Conservation (phyloP, 1,140 invertebrate species). For the Phymastichus coffea region DNA sequence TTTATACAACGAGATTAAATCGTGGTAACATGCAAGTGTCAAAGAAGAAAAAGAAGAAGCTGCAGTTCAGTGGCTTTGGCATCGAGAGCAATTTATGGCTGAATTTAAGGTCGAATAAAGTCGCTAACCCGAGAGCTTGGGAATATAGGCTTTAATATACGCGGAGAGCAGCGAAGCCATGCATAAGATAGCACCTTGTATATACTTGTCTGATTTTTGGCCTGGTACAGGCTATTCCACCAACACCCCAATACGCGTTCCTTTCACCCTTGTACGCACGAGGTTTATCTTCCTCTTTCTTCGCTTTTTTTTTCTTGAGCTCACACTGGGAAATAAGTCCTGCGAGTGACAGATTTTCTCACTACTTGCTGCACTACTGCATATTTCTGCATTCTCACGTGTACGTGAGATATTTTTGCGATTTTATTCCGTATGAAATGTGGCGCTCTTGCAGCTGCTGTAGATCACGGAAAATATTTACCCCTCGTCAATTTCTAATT, state of each 20-base stretch:
- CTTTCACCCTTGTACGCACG: not conserved
- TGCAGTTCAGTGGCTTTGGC: conserved; percentile 20
- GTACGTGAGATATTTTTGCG: not conserved
- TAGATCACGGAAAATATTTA: no score
- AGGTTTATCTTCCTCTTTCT: not conserved
- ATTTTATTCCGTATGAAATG: conserved; percentile 3
- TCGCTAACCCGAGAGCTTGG: conserved; percentile 15
- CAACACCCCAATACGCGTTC: not conserved
- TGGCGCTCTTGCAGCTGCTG: not conserved
- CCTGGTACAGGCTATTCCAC: not conserved
- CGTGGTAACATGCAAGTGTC: not conserved
- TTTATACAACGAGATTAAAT: conserved; percentile 13
- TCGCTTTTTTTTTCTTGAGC: no score
- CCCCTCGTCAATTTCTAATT: no score
- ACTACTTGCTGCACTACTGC: not conserved
- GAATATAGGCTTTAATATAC: conserved; percentile 2
- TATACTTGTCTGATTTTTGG: not conserved
- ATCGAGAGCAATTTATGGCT: conserved; percentile 29
- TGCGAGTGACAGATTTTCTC: not conserved
- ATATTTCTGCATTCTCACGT: not conserved
- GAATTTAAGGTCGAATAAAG: conserved; percentile 37
- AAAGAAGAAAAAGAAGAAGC: not conserved
- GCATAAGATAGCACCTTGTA: conserved; percentile 13
- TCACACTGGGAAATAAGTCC: not conserved
- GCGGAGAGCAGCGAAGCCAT: not conserved